Evolutionary conservation across 2,113 vertebrate species (phyloP).

Genomic region (Nanorana parkeri): DNA sequence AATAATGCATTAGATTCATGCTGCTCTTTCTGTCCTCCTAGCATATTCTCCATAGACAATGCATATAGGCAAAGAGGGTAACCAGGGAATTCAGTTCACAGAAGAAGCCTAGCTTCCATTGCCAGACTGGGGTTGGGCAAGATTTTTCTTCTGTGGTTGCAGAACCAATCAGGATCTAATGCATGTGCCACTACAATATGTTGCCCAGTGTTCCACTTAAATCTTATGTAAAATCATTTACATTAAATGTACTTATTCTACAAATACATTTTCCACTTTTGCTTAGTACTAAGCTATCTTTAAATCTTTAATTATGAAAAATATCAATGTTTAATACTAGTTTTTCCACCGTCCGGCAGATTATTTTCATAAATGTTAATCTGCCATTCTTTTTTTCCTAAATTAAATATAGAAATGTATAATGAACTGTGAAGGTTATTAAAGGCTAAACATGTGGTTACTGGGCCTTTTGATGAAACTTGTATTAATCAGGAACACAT

Average conservation of each 20-base stretch:
- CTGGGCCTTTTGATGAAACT: conserved; percentile 20
- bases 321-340: conserved; percentile 40
- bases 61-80: too few relatives aligned
- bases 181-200: too few relatives aligned
- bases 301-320: conserved; percentile 44
- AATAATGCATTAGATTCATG: too few relatives aligned
- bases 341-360: not conserved
- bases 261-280: not conserved
- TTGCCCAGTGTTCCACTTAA: too few relatives aligned
- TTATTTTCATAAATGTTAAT: conserved; percentile 36
- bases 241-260: not conserved
- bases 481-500: conserved; percentile 48
- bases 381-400: conserved; percentile 24
- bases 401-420: conserved; percentile 45
- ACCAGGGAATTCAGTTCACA: too few relatives aligned
- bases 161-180: too few relatives aligned
- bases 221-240: too few relatives aligned
- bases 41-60: too few relatives aligned
- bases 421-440: conserved; percentile 47
- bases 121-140: too few relatives aligned
- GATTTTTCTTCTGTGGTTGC: too few relatives aligned
- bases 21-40: too few relatives aligned
- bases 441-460: conserved; percentile 33
- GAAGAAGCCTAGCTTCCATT: too few relatives aligned
- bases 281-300: conserved; percentile 15